A percentile compares a stretch with the other conserved stretches of the same genome.
Conservation (phyloP, 2,888 invertebrate genomes). For the Omphaloscelis lunosa region DNA sequence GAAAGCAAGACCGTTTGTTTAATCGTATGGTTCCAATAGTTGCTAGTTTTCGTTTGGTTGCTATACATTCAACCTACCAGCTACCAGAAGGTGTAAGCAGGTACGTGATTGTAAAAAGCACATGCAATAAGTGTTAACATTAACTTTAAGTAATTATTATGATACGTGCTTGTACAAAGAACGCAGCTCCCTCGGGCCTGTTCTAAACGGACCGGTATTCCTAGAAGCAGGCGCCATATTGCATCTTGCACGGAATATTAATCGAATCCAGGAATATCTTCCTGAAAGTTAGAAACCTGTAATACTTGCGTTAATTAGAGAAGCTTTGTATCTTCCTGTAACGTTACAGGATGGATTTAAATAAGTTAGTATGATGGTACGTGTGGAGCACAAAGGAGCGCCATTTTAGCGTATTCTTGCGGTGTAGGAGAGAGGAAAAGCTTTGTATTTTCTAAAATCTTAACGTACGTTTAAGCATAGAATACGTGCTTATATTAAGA, state of each 20-base stretch:
- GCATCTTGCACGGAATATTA: constrained; percentile 36
- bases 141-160: constrained; percentile 31
- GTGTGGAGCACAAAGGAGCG: constrained; percentile 37
- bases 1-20: neutral
- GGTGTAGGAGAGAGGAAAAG: neutral
- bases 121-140: constrained; percentile 3
- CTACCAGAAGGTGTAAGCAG: no score
- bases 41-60: neutral
- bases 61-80: no score
- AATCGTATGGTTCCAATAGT: neutral
- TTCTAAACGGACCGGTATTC: neutral
- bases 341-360: constrained; percentile 30
- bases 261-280: constrained; percentile 20
- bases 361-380: constrained; percentile 28
- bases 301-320: constrained; percentile 34
- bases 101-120: constrained; percentile 11
- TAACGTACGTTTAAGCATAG: neutral
- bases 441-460: constrained; percentile 30
- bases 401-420: constrained; percentile 6
- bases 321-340: constrained; percentile 13
- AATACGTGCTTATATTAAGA: constrained; percentile 3
- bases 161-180: constrained; percentile 32
- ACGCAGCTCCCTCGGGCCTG: neutral
- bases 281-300: constrained; percentile 9
- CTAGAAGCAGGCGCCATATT: constrained; percentile 10